Evolutionary conservation across 35 echinoderm and acorn worm species (phyloP).

Genomic region (Ophioderma brevispina): DNA sequence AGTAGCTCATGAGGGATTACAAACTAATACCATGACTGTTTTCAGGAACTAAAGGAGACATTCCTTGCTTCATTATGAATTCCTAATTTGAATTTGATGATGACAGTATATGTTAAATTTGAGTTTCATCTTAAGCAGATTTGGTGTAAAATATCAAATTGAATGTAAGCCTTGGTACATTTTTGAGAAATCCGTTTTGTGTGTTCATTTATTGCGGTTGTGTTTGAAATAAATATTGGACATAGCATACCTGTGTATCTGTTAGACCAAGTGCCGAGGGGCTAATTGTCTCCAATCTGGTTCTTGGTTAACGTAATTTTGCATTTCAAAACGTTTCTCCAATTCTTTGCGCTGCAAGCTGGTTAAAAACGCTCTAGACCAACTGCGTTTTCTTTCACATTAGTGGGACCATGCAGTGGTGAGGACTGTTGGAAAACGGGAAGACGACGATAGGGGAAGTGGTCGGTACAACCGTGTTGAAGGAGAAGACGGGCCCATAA

Average conservation of each 20-base stretch:
- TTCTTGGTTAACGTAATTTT: conserved; percentile 99
- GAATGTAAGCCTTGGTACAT: too few species aligned
- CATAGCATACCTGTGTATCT: conserved; percentile 89
- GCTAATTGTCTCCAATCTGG: conserved; percentile 92
- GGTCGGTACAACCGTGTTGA: background rate
- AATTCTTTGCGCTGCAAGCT: conserved; percentile 88
- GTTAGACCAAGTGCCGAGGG: conserved; percentile 81
- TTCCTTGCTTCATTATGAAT: too few species aligned
- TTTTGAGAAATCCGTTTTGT: too few species aligned
- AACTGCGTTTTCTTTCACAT: conserved; percentile 81
- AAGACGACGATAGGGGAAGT: background rate
- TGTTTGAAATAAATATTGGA: too few species aligned
- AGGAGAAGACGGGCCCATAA: background rate
- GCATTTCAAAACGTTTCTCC: conserved; percentile 92
- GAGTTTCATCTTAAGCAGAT: too few species aligned
- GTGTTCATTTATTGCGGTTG: too few species aligned
- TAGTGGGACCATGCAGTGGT: background rate
- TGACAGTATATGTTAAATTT: too few species aligned
- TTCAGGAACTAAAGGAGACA: too few species aligned
- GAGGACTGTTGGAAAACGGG: background rate
- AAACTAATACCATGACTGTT: too few species aligned
- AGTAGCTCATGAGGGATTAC: too few species aligned
- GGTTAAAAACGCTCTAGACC: conserved; percentile 95
- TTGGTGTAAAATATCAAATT: too few species aligned
- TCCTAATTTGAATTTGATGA: too few species aligned